Conservation (phyloP, 2,797 vertebrate species). For the Danio aesculapii region DNA sequence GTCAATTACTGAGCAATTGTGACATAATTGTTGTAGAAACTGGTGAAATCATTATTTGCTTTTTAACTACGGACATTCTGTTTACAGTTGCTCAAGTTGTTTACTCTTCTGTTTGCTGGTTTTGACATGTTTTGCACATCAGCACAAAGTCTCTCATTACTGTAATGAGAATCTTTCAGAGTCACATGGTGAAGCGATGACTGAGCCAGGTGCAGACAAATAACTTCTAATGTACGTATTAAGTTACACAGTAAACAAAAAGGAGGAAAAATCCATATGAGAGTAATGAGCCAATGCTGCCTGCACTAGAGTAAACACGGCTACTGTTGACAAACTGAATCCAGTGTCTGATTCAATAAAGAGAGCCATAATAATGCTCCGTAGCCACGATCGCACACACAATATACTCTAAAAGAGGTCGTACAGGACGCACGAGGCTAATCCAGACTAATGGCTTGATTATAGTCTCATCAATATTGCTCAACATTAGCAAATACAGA, state of each 20-base stretch:
- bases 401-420: slow-evolving; percentile 23
- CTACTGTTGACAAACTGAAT: slow-evolving; percentile 74
- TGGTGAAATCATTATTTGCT: slow-evolving; percentile 53
- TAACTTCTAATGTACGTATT: slow-evolving; percentile 72
- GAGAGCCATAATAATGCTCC: slow-evolving; percentile 45
- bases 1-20: slow-evolving; percentile 64
- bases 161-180: slow-evolving; percentile 72
- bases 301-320: slow-evolving; percentile 75
- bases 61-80: slow-evolving; percentile 46
- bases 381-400: slow-evolving; percentile 33
- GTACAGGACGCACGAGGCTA: slow-evolving; percentile 13
- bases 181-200: slow-evolving; percentile 75
- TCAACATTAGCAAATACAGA: background rate
- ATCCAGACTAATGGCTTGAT: slow-evolving; percentile 28
- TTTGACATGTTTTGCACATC: slow-evolving; percentile 67
- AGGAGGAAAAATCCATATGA: slow-evolving; percentile 74
- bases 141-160: slow-evolving; percentile 67
- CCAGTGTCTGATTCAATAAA: slow-evolving; percentile 70
- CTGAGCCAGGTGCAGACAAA: slow-evolving; percentile 76
- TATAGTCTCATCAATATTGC: slow-evolving; percentile 27
- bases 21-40: slow-evolving; percentile 42
- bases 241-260: slow-evolving; percentile 74
- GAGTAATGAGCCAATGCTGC: slow-evolving; percentile 78
- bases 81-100: slow-evolving; percentile 44
- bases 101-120: slow-evolving; percentile 41